phyloP scores from a whole-genome alignment of 1,140 invertebrate species.

The Saccostrea glomerata region DNA sequence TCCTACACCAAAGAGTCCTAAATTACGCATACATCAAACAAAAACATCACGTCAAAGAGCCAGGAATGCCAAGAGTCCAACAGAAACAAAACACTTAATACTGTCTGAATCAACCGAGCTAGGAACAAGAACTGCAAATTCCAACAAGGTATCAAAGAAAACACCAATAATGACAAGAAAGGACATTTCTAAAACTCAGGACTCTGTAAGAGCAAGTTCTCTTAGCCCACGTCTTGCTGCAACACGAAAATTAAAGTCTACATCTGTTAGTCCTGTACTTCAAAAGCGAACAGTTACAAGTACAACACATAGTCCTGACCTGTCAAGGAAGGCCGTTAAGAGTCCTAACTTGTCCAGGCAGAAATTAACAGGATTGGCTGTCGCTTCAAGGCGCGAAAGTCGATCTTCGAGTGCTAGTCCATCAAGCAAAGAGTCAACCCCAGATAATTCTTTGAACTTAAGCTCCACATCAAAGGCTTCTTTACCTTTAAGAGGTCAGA shows the following conservation, averaged over 20 bases:
- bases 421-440: constrained; percentile 21
- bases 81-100: background rate
- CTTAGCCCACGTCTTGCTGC: background rate
- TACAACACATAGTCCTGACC: background rate
- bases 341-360: background rate
- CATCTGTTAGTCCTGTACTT: background rate
- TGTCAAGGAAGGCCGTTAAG: background rate
- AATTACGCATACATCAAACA: constrained; percentile 23
- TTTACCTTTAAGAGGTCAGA: background rate
- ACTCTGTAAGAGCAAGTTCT: background rate
- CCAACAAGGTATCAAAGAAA: background rate
- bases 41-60: constrained; percentile 16
- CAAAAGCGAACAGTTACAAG: background rate
- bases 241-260: background rate
- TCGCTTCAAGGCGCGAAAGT: background rate
- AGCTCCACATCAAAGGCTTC: background rate
- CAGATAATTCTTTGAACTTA: background rate
- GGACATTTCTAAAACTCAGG: background rate
- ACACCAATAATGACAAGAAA: background rate
- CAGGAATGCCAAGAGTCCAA: background rate
- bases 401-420: constrained; percentile 9
- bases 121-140: background rate
- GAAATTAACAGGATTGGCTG: background rate
- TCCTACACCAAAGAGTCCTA: background rate
- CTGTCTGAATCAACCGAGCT: background rate